phyloP scores from a whole-genome alignment of 2,797 vertebrate species.

The Gadopsis bispinosus region DNA sequence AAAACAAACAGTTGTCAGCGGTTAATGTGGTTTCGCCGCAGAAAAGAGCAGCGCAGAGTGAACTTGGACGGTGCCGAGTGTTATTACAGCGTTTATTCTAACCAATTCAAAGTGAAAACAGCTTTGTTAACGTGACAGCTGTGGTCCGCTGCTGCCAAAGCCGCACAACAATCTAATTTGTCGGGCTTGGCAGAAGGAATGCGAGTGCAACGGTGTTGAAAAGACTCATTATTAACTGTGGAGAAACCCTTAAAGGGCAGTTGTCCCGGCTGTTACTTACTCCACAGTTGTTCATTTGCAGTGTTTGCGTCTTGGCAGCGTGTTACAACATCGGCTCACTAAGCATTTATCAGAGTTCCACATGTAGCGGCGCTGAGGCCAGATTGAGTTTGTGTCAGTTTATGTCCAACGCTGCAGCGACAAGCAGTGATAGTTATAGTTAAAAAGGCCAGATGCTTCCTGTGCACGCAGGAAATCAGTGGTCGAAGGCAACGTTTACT shows the following conservation, averaged over 20 bases:
- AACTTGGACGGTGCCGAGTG: background rate
- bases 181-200: conserved; percentile 33
- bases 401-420: background rate
- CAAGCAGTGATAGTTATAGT: background rate
- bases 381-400: background rate
- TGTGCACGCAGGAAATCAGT: background rate
- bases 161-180: conserved; percentile 42
- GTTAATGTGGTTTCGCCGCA: conserved; percentile 2
- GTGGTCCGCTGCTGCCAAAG: conserved; percentile 33
- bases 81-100: conserved; percentile 43
- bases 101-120: conserved; percentile 45
- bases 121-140: conserved; percentile 51
- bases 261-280: background rate
- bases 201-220: conserved; percentile 25
- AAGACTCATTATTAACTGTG: conserved; percentile 32
- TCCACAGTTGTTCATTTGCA: background rate
- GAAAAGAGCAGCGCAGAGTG: conserved; percentile 1
- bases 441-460: background rate
- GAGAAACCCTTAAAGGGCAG: conserved; percentile 35
- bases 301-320: background rate
- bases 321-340: background rate
- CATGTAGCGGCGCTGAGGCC: background rate
- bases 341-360: background rate
- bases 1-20: conserved; percentile 13
- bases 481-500: background rate